Conservation (phyloP, 1,140 invertebrate genomes). For the Anoplolepis gracilipes region DNA sequence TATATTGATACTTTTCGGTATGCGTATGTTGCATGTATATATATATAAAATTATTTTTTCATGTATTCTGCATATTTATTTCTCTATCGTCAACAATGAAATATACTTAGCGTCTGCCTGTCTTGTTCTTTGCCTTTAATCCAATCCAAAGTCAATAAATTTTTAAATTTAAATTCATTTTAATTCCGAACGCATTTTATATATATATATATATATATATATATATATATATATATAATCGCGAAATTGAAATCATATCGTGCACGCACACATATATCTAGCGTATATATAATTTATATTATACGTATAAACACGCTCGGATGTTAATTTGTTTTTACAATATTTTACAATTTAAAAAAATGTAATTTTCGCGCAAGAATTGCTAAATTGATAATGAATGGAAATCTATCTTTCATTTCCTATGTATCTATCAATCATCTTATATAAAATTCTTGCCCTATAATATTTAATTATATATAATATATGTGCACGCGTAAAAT, state of each 20-base stretch:
- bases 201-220: neutral
- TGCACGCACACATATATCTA: neutral
- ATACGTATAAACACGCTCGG: neutral
- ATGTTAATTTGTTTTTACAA: constrained; percentile 19
- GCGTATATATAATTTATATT: neutral
- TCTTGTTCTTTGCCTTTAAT: too few relatives aligned
- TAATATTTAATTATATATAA: constrained; percentile 4
- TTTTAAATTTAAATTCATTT: constrained; percentile 35
- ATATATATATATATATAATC: neutral
- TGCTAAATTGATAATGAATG: constrained; percentile 43
- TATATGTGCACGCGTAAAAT: too few relatives aligned
- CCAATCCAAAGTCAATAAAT: constrained; percentile 54
- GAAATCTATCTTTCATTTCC: constrained; percentile 21
- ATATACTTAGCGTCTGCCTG: too few relatives aligned
- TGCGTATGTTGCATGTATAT: constrained; percentile 67
- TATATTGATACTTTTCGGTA: constrained; percentile 76
- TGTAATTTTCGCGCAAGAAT: constrained; percentile 29
- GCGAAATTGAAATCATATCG: constrained; percentile 15
- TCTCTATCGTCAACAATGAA: constrained; percentile 68
- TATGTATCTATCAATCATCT: too few relatives aligned
- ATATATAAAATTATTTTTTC: constrained; percentile 80
- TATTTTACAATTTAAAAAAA: constrained; percentile 17
- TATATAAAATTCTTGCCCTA: constrained; percentile 27
- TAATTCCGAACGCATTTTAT: neutral
- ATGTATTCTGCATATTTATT: constrained; percentile 68